A percentile compares a stretch with the other conserved stretches of the same genome.
phyloP scores from a whole-genome alignment of 2,888 invertebrate species.

The Melinaea marsaeus region DNA sequence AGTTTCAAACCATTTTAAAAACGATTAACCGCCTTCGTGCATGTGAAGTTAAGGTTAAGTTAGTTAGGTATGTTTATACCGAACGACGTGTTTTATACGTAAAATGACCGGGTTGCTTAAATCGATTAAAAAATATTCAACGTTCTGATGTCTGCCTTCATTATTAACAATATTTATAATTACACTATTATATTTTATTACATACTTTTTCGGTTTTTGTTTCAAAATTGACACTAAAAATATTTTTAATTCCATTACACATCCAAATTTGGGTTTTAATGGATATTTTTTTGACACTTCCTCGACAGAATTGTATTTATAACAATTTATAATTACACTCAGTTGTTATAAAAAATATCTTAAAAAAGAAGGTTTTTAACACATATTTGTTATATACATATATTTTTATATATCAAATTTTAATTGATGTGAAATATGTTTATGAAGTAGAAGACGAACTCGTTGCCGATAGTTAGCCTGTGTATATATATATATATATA shows the following conservation, averaged over 20 bases:
- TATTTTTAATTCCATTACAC: conserved; percentile 10
- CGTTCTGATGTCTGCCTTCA: too few species aligned
- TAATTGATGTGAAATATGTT: too few species aligned
- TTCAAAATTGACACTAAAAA: conserved; percentile 24
- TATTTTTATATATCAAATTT: too few species aligned
- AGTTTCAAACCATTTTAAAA: neutral
- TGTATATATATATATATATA: too few species aligned
- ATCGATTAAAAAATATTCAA: too few species aligned
- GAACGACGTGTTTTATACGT: neutral
- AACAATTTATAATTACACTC: conserved; percentile 20
- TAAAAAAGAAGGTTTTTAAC: too few species aligned
- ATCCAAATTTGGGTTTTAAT: conserved; percentile 22
- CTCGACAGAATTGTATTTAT: conserved; percentile 15
- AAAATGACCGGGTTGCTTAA: too few species aligned
- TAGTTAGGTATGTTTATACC: neutral
- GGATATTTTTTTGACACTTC: conserved; percentile 18
- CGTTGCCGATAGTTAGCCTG: too few species aligned
- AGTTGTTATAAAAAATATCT: conserved; percentile 8
- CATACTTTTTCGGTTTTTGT: conserved; percentile 9
- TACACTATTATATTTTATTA: too few species aligned
- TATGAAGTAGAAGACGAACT: too few species aligned
- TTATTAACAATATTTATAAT: too few species aligned
- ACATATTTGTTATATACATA: too few species aligned
- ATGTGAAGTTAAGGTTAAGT: neutral
- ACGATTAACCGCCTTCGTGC: neutral